Evolutionary conservation across 1,140 invertebrate genomes (phyloP), one percentile per base, ranked within the genome.

Genomic region (Schmidtea mediterranea): DNA sequence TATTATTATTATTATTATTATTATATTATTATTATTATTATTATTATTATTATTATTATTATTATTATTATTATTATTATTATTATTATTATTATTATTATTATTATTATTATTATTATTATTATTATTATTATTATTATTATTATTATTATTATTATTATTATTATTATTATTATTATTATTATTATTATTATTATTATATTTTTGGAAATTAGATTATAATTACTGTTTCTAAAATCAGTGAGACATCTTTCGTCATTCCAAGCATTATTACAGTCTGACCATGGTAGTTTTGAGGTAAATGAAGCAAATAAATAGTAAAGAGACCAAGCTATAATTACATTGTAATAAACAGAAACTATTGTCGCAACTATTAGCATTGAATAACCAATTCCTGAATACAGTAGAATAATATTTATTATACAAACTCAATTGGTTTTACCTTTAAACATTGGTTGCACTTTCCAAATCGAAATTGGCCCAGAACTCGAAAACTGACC

Each of bases 381-480:
- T 1, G 76, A 77, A 62, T 75, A 75, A 0, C 79, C 80, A 19
- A 80, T 73, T 19, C 80, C 79, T 80, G 56, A 36, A 67, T 68
- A 12, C 8, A 15, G 49, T 40, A 22, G 3, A 38, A 39, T 2
- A 32, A 18, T 10, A 47, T 16, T 9, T 46, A 16, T 26, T 21
- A 39, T 13, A 10, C 10, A 24, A 36, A 6, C 47, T 10, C 12
- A 10, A 47, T n/a, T 13, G 13, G 8, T 43, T 23, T 43, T 45
- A 66, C 68, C 68, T 64, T 68, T 69, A 50, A 69, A 69, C n/a
- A 70, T 51, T 9, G 69, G 69, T 3, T 65, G 62, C 10, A 67
- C 60, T 50, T 62, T 58, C 68, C 68, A 70, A 5, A 69, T 59
- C n/a, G 58, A 59, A 45, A 67, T 58, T 10, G 67, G 63, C 40